Base-by-base conservation (phyloP, 2,888 invertebrate genomes). In the Nowickia ferox region DNA sequence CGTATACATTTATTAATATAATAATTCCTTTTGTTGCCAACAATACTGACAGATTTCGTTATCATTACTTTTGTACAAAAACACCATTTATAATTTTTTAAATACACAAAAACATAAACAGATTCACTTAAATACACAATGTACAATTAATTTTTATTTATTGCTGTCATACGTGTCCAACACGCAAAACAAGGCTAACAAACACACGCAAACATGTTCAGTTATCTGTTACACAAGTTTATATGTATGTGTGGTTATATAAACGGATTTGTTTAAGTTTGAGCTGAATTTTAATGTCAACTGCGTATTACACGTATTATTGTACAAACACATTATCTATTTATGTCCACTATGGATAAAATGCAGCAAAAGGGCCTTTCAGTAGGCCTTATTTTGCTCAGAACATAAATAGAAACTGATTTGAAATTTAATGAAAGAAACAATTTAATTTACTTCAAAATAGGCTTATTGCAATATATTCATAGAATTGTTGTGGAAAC, bases 61-160 rank as follows among this genome's bases (percentile, higher is more conserved):
- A 42, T 68, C 59, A 81, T 74, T 57, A 74, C 51, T 53, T 81
- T 2, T 53, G 19, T 38, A 66, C 19, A 59, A 63, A 68, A 80
- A 59, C n/a, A 0, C 42, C 17, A 81, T 68, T 75, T 61, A 75
- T 66, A 59, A 61, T 53, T 68, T 68, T 81, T 81, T 75, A 53
- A 61, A 53, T 53, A 68, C 42, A 57, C 51, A 59, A 65, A 66
- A 42, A 8, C 10, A 53, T 44, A 55, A 8, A 19, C 55, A 48
- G 6, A 57, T 80, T 74, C 42, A 59, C 17, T 66, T 68, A 51
- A 81, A 74, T 68, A 59, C 17, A n/a, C 68, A 75, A 75, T 75
- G 51, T 59, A 57, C 63, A 77, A 77, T 83, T 71, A 77, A 83
- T 71, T 71, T 59, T 71, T 83, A 83, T 71, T 77, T 71, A 76